Evolutionary conservation across 2,888 invertebrate genomes (phyloP), one percentile per base, ranked within the genome.

Genomic region (Apamea anceps): DNA sequence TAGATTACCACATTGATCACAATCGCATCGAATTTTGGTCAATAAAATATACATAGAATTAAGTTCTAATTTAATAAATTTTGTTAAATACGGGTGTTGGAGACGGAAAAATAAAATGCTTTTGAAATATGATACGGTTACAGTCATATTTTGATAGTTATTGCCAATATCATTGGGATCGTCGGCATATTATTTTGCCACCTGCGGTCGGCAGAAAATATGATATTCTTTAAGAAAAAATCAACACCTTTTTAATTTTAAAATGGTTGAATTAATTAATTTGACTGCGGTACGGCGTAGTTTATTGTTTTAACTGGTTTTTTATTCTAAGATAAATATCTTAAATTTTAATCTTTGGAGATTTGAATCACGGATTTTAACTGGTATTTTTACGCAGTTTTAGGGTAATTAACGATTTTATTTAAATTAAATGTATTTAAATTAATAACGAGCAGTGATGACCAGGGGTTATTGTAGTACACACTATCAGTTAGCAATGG

Each of bases 31-130:
- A 67, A 75, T 81, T 81, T 70, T 48, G 68, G 42, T 76, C 25
- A 74, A 75, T 87, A 79, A 79, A 81, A 51, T 79, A 75, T 32
- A 32, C 32, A 32, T 67, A 57, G 37, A 13, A 77, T 73, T 65
- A 66, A 73, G 79, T 84, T 78, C 73, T 57, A 67, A 75, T 75
- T 81, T 77, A 66, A 85, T 87, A 79, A 71, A 85, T 86, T 71
- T 62, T 51, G 10, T 28, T 45, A 63, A 15, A 10, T 72, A 73
- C 68, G 12, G 25, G 42, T 82, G 75, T 79, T 75, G 63, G 28
- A 57, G 54, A 72, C 72, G 70, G 66, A 18, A 42, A 18, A 66
- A 57, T 54, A 25, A 32, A 32, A 75, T 57, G 8, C 32, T 62
- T 85, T 85, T 85, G 84, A 78, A 71, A 85, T 77, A 32, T 70